phyloP scores from a whole-genome alignment of 2,113 vertebrate species.

The Piliocolobus tephrosceles region DNA sequence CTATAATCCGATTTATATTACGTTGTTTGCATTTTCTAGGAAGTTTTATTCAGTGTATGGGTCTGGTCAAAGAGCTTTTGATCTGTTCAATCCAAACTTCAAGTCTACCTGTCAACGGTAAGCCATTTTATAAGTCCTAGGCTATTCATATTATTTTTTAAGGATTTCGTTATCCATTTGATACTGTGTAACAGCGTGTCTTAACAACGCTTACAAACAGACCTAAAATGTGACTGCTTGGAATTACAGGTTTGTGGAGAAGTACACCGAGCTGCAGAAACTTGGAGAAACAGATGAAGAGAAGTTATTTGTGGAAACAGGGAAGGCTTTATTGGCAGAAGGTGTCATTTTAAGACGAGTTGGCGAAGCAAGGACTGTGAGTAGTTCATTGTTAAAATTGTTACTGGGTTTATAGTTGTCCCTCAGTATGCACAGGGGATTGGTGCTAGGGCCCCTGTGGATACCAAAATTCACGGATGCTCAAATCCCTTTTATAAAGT shows the following conservation, averaged over 20 bases:
- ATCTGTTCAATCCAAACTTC: conserved; percentile 87
- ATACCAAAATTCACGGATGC: background rate
- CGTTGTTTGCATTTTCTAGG: conserved; percentile 77
- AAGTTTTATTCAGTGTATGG: conserved; percentile 91
- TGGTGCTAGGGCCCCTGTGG: background rate
- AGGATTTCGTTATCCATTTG: background rate
- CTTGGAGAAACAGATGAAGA: conserved; percentile 84
- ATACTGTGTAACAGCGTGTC: background rate
- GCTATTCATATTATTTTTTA: background rate
- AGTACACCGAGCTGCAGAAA: conserved; percentile 88
- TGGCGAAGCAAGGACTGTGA: conserved; percentile 83
- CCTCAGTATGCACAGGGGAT: background rate
- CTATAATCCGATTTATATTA: background rate
- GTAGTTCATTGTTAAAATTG: conserved; percentile 67
- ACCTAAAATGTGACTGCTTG: conserved; percentile 43
- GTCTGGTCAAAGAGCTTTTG: conserved; percentile 84
- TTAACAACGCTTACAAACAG: too few species aligned
- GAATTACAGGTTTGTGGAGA: conserved; percentile 91
- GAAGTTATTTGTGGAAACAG: conserved; percentile 90
- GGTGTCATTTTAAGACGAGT: conserved; percentile 87
- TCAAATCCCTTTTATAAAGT: background rate
- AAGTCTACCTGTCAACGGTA: conserved; percentile 92
- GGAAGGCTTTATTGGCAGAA: conserved; percentile 89
- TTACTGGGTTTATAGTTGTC: background rate
- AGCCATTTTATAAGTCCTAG: background rate